Percentiles rank a stretch among this genome's conserved stretches.
These are phyloP conservation scores for Alosa alosa DNA, from an alignment of 2,113 vertebrate species.

Conservation along the genomic window DNA sequence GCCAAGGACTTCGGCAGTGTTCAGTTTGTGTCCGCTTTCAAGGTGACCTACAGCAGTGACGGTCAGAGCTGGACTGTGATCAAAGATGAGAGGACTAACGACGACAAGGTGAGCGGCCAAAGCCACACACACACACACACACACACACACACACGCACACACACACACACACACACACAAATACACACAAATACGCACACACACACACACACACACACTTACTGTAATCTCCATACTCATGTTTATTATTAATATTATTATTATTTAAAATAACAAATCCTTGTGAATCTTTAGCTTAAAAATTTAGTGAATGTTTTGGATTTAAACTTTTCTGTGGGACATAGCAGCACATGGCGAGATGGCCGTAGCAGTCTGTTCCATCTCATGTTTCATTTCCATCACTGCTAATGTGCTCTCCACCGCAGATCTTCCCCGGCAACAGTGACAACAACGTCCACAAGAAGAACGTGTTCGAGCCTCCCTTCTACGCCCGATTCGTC, in stretches of 20 bases:
- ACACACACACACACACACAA: no score
- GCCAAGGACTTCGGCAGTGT: conserved; percentile 91
- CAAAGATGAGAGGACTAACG: conserved; percentile 66
- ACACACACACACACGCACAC: no score
- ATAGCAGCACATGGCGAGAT: background rate
- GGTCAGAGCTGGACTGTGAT: conserved; percentile 78
- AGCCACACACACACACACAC: background rate
- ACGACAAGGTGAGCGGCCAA: conserved; percentile 74
- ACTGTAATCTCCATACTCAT: background rate
- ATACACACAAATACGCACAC: no score
- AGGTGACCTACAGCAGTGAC: conserved; percentile 83
- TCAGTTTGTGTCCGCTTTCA: conserved; percentile 88
- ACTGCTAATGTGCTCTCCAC: background rate
- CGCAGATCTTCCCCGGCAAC: conserved; percentile 88
- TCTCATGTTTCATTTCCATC: background rate
- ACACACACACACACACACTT: no score
- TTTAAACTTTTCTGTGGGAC: background rate
- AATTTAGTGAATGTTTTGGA: background rate
- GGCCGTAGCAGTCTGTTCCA: background rate
- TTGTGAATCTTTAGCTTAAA: background rate
- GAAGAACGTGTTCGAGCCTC: conserved; percentile 84
- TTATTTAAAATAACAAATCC: background rate
- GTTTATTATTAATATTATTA: background rate
- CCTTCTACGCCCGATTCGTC: conserved; percentile 79
- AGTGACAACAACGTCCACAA: conserved; percentile 91